phyloP scores from a whole-genome alignment of 1,140 invertebrate genomes.

The Hylaeus volcanicus region DNA sequence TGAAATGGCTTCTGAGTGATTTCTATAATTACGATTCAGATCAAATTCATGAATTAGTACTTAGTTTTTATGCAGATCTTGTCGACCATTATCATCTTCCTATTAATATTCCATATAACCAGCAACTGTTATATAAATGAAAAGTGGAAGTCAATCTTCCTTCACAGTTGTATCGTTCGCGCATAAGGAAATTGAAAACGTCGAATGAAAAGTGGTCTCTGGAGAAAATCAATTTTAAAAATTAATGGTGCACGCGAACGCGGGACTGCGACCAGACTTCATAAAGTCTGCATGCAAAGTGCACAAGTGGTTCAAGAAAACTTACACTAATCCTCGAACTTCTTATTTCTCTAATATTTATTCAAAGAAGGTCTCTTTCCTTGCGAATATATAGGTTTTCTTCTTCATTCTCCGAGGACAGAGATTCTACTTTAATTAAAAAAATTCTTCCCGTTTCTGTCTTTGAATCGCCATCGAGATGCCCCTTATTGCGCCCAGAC shows the following conservation, averaged over 20 bases:
- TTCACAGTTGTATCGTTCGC: too few relatives aligned
- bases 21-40: too few relatives aligned
- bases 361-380: not conserved
- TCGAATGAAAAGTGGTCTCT: not conserved
- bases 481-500: not conserved
- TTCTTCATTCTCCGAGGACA: not conserved
- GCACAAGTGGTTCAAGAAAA: not conserved
- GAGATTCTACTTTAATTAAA: constrained; percentile 9
- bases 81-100: too few relatives aligned
- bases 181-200: not conserved
- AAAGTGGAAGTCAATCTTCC: too few relatives aligned
- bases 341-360: too few relatives aligned
- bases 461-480: not conserved
- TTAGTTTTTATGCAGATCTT: too few relatives aligned
- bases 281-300: not conserved
- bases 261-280: not conserved
- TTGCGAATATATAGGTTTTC: not conserved
- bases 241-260: not conserved
- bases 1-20: too few relatives aligned
- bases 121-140: too few relatives aligned
- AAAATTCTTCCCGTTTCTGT: constrained; percentile 6
- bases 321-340: not conserved
- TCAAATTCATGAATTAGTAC: too few relatives aligned
- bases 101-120: too few relatives aligned
- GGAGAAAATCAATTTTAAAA: constrained; percentile 14